Base-by-base conservation (phyloP, 2,113 vertebrate genomes). In the Microtus richardsoni region DNA sequence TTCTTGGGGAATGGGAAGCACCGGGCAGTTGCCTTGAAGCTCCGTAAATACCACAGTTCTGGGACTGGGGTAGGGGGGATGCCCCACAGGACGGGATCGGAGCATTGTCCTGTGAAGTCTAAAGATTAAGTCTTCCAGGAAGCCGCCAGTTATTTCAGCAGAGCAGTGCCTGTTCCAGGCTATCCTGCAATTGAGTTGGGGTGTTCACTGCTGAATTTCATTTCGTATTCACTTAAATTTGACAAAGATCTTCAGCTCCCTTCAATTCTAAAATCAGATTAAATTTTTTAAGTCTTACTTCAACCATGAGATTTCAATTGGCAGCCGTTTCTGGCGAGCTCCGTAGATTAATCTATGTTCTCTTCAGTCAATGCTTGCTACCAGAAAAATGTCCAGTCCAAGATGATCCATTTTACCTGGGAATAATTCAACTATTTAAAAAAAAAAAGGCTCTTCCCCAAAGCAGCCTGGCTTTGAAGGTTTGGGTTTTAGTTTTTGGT, bases 211-310 rank as follows among this genome's bases (percentile, higher is more conserved):
- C 52, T 96, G 80, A 88, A 83, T 95, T 96, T 82, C 62, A 52
- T 93, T 93, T 95, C 95, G 70, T 60, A 74, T 64, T 80, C 54
- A 93, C n/a, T 93, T 49, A 44, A 91, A 84, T 82, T 96, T 93
- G 36, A 95, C 75, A 80, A 93, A 74, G 36, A 85, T 28, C 24
- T 24, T 91, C 47, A 89, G n/a, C 47, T 62, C 60, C 91, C 97
- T 96, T 95, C 75, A 96, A 95, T 83, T 97, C 94, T 95, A 93
- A 52, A 93, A 78, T 95, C 41, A 91, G 82, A 83, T 91, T 94
- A 71, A 94, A 80, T 85, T 88, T 95, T 96, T 41, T 94, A 91
- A 94, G 41, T 91, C 86, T 97, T 94, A 77, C 62, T 88, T 96
- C 96, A 92, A 78, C 94, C 94, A 93, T 92, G 54, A 92, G 71